These are phyloP conservation scores for Hydractinia symbiolongicarpus DNA, from an alignment of 30 jellyfish, hydroid and myxozoan genomes.

Conservation along the genomic window DNA sequence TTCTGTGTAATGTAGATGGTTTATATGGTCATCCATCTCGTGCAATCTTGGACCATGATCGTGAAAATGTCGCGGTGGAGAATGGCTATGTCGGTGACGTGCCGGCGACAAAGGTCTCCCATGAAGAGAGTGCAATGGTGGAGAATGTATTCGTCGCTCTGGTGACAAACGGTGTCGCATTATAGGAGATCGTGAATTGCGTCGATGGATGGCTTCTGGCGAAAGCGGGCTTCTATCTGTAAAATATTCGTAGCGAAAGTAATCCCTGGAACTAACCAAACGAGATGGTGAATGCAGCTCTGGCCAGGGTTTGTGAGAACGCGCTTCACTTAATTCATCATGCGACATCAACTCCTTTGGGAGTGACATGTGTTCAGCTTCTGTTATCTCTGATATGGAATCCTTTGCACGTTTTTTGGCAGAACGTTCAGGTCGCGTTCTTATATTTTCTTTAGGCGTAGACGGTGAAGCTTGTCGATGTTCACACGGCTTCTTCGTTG, in stretches of 20 bases:
- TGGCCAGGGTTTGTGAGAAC: neutral
- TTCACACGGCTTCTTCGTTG: neutral
- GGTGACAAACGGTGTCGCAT: slow-evolving; percentile 4
- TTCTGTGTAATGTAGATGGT: slow-evolving; percentile 32
- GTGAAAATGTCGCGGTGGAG: slow-evolving; percentile 23
- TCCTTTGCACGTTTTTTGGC: slow-evolving; percentile 45
- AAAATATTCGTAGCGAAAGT: slow-evolving; percentile 19
- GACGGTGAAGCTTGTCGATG: slow-evolving; percentile 1
- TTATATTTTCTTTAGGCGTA: neutral
- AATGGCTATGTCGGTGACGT: slow-evolving; percentile 20
- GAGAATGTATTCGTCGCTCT: slow-evolving; percentile 9
- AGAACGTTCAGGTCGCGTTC: slow-evolving; percentile 39
- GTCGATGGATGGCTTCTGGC: slow-evolving; percentile 13
- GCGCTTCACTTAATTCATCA: neutral
- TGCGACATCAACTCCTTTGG: neutral
- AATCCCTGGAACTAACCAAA: slow-evolving; percentile 14
- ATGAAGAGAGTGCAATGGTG: slow-evolving; percentile 17
- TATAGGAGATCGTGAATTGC: slow-evolving; percentile 11
- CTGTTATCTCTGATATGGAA: slow-evolving; percentile 39
- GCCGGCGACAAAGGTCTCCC: slow-evolving; percentile 24
- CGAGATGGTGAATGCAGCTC: neutral
- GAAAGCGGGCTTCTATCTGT: slow-evolving; percentile 16
- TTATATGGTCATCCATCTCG: slow-evolving; percentile 12
- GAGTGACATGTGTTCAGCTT: slow-evolving; percentile 27
- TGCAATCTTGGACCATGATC: slow-evolving; percentile 3